Evolutionary conservation across 2,797 vertebrate genomes (phyloP), one percentile per base, ranked within the genome.

Genomic region (Nannoperca australis): DNA sequence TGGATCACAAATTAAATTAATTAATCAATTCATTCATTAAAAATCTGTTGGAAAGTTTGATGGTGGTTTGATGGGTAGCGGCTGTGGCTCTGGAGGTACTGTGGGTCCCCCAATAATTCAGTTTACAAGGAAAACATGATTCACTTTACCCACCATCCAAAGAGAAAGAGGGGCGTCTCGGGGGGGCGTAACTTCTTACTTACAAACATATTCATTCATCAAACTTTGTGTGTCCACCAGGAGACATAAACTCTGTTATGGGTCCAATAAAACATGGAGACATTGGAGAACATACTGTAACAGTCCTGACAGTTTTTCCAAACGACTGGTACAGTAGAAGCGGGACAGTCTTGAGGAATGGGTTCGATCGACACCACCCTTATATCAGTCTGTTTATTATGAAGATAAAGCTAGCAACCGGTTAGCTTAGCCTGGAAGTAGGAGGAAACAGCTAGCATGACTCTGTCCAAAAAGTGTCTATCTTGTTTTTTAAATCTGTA

Each of bases 131-230:
- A 70, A 36, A 42, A 59, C 24, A 20, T 18, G 0, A 27, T 45
- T 61, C 4, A 14, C 12, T n/a, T 61, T 49, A 56, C 30, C 60
- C 18, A 20, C 22, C 24, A 51, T 1, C 24, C 59, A 55, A 10
- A 36, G 5, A 44, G 20, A 49, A 55, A 68, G 40, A 55, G 27
- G 40, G 79, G 64, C 14, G 64, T 59, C 0, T 0, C 34, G 38
- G 75, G 17, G 17, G 47, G 73, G 58, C 9, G 61, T 59, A 13
- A 0, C 38, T 58, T 15, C 58, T 49, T 14, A 36, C 36, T 30
- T 20, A 77, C 67, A 56, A 62, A 65, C 64, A 7, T 5, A 59
- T 63, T 55, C 34, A 59, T 74, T 73, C 71, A 72, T 70, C 50
- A 18, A 9, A 42, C 7, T 53, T 68, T 62, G 6, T 65, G 27